Evolutionary conservation across 2,113 vertebrate species (phyloP), one percentile per base, ranked within the genome.

Genomic region (Chaetodon trifascialis): DNA sequence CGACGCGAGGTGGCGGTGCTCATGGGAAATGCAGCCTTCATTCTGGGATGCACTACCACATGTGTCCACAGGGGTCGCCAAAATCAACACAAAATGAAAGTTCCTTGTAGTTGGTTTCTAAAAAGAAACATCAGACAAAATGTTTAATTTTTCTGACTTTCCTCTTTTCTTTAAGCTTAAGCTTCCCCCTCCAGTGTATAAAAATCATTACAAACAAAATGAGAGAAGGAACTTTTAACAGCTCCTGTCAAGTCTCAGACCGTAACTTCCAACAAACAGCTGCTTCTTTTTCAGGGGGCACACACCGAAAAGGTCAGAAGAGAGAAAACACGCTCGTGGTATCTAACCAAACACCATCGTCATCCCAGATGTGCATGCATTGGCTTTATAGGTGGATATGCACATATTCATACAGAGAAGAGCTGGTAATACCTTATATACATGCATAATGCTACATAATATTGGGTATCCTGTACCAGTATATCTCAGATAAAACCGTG

Each of bases 401-500:
- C 25, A 76, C 59, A 58, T 38, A 25, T 71, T 70, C 73, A 55
- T 3, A 36, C 2, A 15, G 63, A 55, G 62, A 71, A 16, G 58
- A 58, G 47, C 65, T 56, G 67, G 49, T 49, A 64, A 69, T 51
- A 55, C 42, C 47, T 1, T 2, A 14, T 47, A 14, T 47, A 15
- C 46, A 44, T 44, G 11, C 11, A 51, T 47, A 68, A 75, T 6
- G 34, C 70, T 19, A 79, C 68, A 60, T 65, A 77, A 69, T 78
- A 42, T n/a, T n/a, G 36, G 66, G 49, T n/a, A 63, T 51, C 12
- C 62, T 44, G 56, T 36, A 38, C 68, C 42, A 36, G 83, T 82
- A 81, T 83, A 86, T 71, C 4, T 85, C 75, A 82, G 70, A 85
- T 73, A 80, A 84, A 86, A 76, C 42, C 66, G 17, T 25, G 49